Evolutionary conservation across 2,113 vertebrate genomes (phyloP), one percentile per base, ranked within the genome.

Genomic region (Aviceda subcristata): DNA sequence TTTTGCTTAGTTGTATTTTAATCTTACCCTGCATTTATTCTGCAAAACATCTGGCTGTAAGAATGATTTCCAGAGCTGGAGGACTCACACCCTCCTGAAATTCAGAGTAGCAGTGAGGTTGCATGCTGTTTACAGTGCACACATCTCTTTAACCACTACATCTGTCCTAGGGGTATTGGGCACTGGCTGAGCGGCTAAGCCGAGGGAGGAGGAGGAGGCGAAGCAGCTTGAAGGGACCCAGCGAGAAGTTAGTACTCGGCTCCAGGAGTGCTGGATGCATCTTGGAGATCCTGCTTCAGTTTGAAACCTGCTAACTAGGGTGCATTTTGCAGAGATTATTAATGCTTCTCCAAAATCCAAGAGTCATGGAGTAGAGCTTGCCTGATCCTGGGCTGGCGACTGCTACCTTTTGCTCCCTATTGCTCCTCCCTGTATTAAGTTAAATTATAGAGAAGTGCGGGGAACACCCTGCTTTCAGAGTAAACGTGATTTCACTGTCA

Each of bases 391-490:
- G 78, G 5, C 63, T 74, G 43, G 30, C 0, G 0, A 21, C 60
- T 87, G 60, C 66, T 94, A 17, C 57, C 32, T 80, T 63, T 94
- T 64, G 50, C 51, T 95, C 56, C 57, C 17, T 51, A 18, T 89
- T 0, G 0, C 73, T 93, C 76, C 64, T 88, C 60, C 76, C 64
- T 1, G 4, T 48, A 53, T 34, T 67, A 78, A 81, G 39, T 59
- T 67, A 81, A 67, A 43, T 88, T 77, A 51, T 5, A 67, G 51
- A 36, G 56, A 45, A 64, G 24, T 15, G 30, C 38, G 30, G 72
- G 86, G 67, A 91, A 68, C 75, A 86, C 92, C 92, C 79, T 82
- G 57, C 76, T 91, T 80, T 72, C 51, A 64, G 56, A n/a, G 16
- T 26, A 51, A 75, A 64, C 1, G 12, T 30, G 64, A 83, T 90